Percentiles rank a stretch among this genome's conserved stretches.
Evolutionary conservation across 2,113 vertebrate genomes (phyloP).

Genomic region (Alouatta palliata): DNA sequence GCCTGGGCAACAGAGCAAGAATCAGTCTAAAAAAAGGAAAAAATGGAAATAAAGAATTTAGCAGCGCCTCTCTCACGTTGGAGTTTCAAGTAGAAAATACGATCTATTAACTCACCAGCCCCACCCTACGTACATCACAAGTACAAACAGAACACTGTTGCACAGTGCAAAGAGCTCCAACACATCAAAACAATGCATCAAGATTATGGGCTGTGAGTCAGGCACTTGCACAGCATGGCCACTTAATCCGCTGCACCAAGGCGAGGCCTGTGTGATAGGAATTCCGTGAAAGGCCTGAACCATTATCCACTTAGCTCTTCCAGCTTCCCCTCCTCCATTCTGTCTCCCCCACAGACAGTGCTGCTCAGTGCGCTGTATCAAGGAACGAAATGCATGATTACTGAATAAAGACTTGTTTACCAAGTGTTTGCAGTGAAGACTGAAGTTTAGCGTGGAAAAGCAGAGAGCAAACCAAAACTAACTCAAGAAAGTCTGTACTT

Average conservation of each 20-base stretch:
- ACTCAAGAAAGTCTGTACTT: background rate
- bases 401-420: background rate
- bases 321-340: background rate
- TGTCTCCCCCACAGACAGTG: background rate
- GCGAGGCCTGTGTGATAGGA: background rate
- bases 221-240: background rate
- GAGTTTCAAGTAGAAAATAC: background rate
- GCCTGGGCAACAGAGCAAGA: background rate
- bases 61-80: background rate
- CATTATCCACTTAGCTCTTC: background rate
- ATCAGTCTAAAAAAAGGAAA: background rate
- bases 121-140: background rate
- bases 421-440: background rate
- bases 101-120: background rate
- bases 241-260: background rate
- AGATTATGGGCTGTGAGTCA: background rate
- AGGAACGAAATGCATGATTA: constrained; percentile 1
- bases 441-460: background rate
- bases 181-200: background rate
- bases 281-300: background rate
- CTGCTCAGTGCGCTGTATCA: background rate
- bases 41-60: background rate
- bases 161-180: background rate
- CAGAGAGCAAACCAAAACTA: background rate
- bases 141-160: background rate